These are phyloP conservation scores for Pterocles orientalis DNA, from an alignment of 2,113 vertebrate genomes.

Conservation along the genomic window DNA sequence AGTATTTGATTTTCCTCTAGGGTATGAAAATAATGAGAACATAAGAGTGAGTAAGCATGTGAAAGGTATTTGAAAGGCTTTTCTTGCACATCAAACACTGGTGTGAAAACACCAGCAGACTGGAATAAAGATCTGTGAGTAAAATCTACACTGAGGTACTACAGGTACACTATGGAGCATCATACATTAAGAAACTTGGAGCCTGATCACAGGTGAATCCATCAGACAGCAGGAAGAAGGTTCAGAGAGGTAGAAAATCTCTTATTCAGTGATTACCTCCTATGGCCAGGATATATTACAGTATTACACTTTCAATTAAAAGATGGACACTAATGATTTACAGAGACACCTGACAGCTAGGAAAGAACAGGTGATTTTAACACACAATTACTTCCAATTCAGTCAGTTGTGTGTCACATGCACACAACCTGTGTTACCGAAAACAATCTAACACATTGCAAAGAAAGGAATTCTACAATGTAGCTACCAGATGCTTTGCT, in stretches of 20 bases:
- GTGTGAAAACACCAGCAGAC: not conserved
- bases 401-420: not conserved
- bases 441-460: not conserved
- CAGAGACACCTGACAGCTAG: not conserved
- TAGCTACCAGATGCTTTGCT: not conserved
- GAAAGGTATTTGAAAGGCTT: not conserved
- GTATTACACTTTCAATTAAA: not conserved
- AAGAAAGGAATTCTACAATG: not conserved
- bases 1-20: not conserved
- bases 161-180: fast-evolving
- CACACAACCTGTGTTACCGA: not conserved
- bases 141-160: not conserved
- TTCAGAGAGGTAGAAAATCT: not conserved
- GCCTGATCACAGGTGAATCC: not conserved
- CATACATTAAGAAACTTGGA: fast-evolving
- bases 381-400: not conserved
- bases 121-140: not conserved
- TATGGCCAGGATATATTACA: not conserved
- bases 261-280: not conserved
- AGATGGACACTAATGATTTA: not conserved
- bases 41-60: not conserved
- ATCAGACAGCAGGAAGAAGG: not conserved
- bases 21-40: not conserved
- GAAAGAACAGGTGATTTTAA: not conserved
- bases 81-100: not conserved